Evolutionary conservation across 1,140 invertebrate genomes (phyloP).

Genomic region (Drosophila orena): DNA sequence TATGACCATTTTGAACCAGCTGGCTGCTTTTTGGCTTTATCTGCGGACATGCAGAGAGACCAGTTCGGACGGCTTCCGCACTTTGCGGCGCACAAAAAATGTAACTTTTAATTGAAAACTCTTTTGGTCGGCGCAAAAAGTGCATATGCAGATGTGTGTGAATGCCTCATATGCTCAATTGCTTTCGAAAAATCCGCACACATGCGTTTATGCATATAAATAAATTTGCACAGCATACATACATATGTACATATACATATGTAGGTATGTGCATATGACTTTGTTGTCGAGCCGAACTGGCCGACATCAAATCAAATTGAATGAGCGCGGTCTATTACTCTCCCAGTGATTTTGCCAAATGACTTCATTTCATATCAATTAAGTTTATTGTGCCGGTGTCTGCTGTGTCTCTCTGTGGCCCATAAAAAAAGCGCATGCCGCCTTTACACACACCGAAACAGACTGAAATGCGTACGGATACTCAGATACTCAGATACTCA

Average conservation of each 20-base stretch:
- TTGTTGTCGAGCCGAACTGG: conserved; percentile 35
- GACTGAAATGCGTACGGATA: conserved; percentile 14
- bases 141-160: conserved; percentile 27
- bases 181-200: conserved; percentile 63
- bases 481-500: conserved; percentile 26
- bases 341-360: conserved; percentile 83
- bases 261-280: too few species aligned
- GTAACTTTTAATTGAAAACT: conserved; percentile 72
- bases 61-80: conserved; percentile 55
- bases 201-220: conserved; percentile 28
- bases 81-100: conserved; percentile 29
- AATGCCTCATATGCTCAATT: conserved; percentile 53
- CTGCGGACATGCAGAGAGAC: conserved; percentile 22
- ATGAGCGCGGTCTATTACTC: conserved; percentile 79
- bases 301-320: conserved; percentile 80
- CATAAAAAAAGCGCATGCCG: conserved; percentile 54
- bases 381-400: conserved; percentile 75
- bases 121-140: conserved; percentile 1
- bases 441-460: conserved; percentile 18
- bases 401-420: background rate
- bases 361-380: conserved; percentile 85
- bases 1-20: conserved; percentile 53
- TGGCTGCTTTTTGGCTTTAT: conserved; percentile 56
- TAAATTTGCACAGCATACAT: conserved; percentile 26
- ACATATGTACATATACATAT: conserved; percentile 14